phyloP scores from a whole-genome alignment of 2,888 invertebrate species.

The Amaurobius ferox region DNA sequence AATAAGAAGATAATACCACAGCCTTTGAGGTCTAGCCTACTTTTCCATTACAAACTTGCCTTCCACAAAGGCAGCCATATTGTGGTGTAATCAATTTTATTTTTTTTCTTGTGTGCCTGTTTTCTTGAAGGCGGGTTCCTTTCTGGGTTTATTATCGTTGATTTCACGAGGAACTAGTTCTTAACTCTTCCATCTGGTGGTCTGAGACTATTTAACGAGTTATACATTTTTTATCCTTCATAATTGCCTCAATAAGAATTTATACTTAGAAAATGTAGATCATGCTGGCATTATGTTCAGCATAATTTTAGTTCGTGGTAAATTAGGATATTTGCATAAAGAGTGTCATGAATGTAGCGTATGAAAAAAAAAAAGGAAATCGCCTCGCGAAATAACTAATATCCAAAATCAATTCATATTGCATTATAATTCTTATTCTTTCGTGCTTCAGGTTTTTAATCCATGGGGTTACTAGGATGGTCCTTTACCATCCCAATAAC shows the following conservation, averaged over 20 bases:
- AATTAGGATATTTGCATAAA: too few relatives aligned
- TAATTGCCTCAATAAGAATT: slow-evolving; percentile 6
- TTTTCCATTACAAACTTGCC: slow-evolving; percentile 32
- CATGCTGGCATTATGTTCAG: not conserved
- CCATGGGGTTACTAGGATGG: too few relatives aligned
- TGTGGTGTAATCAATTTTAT: slow-evolving; percentile 12
- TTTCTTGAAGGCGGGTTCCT: slow-evolving; percentile 33
- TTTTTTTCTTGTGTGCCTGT: slow-evolving; percentile 37
- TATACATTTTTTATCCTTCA: not conserved
- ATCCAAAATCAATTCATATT: too few relatives aligned
- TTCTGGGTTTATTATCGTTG: slow-evolving; percentile 17
- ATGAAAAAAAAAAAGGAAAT: too few relatives aligned
- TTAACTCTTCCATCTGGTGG: slow-evolving; percentile 6
- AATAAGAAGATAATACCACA: slow-evolving; percentile 54
- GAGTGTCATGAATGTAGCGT: too few relatives aligned
- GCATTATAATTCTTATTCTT: too few relatives aligned
- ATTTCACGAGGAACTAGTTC: slow-evolving; percentile 22
- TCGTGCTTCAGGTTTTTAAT: too few relatives aligned
- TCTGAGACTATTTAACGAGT: not conserved
- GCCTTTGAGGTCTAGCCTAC: slow-evolving; percentile 59
- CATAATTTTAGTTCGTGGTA: too few relatives aligned
- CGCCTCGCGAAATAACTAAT: too few relatives aligned
- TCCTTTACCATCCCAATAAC: too few relatives aligned
- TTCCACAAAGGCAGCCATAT: not conserved
- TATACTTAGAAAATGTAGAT: not conserved